Evolutionary conservation across 1,140 invertebrate species (phyloP).

Genomic region (Panagrolaimus sp.): DNA sequence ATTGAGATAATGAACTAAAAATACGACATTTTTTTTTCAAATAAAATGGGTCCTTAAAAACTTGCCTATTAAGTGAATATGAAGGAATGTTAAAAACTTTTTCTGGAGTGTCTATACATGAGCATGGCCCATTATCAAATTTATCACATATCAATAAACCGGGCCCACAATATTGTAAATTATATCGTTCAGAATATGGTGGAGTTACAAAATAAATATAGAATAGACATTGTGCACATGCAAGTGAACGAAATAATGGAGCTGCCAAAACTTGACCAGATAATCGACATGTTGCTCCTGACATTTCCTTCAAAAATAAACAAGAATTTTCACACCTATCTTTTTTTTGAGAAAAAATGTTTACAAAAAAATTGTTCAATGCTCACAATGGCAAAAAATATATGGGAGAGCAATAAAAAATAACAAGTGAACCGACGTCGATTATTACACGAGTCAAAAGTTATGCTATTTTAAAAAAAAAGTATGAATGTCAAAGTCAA

Average conservation of each 20-base stretch:
- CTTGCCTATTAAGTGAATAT: conserved; percentile 11
- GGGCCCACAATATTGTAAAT: conserved; percentile 23
- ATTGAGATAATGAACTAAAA: conserved; percentile 26
- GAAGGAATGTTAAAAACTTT: conserved; percentile 4
- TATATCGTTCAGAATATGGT: conserved; percentile 19
- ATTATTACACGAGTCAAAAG: too few relatives aligned
- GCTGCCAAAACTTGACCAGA: conserved; percentile 14
- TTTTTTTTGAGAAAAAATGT: too few relatives aligned
- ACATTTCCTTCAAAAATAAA: too few relatives aligned
- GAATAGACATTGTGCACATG: conserved; percentile 24
- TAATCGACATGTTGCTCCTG: conserved; percentile 14
- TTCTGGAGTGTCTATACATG: conserved; percentile 8
- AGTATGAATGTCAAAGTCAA: too few relatives aligned
- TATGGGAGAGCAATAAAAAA: too few relatives aligned
- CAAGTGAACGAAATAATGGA: conserved; percentile 23
- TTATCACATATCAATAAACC: conserved; percentile 21
- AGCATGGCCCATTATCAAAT: neutral
- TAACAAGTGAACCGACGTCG: too few relatives aligned
- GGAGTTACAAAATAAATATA: conserved; percentile 24
- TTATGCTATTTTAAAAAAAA: too few relatives aligned
- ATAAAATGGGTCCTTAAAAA: neutral
- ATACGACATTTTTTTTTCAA: neutral
- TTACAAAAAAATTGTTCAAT: too few relatives aligned
- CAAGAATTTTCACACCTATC: too few relatives aligned
- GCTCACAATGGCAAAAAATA: too few relatives aligned